Conservation (phyloP, 2,797 vertebrate species). For the Lagorchestes hirsutus region DNA sequence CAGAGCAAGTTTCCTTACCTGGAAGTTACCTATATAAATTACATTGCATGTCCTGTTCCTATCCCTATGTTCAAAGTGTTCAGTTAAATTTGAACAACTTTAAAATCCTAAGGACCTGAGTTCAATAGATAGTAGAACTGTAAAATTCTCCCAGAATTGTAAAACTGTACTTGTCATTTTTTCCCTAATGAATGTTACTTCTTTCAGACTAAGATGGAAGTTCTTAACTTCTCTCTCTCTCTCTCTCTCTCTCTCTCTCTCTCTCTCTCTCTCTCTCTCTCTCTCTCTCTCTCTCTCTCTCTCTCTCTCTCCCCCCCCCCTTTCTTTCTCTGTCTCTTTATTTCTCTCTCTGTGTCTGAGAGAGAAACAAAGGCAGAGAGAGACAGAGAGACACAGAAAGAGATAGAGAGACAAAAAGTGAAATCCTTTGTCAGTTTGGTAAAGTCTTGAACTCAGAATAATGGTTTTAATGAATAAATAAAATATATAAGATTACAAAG, state of each 20-base stretch:
- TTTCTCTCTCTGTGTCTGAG: too few relatives aligned
- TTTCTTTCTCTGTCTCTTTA: accelerated
- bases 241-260: neutral
- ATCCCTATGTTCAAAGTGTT: conserved; percentile 65
- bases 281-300: neutral
- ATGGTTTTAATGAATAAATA: neutral
- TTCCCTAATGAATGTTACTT: conserved; percentile 56
- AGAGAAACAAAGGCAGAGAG: too few relatives aligned
- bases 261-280: too few relatives aligned
- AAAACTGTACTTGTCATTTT: conserved; percentile 21
- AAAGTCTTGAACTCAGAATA: neutral
- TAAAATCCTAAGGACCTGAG: conserved; percentile 51
- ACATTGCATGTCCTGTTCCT: neutral
- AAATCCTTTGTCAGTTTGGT: neutral
- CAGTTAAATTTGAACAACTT: conserved; percentile 66
- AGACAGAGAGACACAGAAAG: too few relatives aligned
- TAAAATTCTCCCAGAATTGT: conserved; percentile 59
- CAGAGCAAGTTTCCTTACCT: neutral
- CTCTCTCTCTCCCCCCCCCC: neutral
- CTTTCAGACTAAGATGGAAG: conserved; percentile 38
- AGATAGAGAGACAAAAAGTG: too few relatives aligned
- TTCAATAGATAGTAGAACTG: conserved; percentile 68
- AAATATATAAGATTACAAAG: neutral
- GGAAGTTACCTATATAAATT: conserved; percentile 59
- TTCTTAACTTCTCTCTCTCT: neutral